Percentiles rank a stretch among this genome's conserved stretches.
Conservation (phyloP, 1,140 invertebrate genomes). For the Epicauta chinensis region DNA sequence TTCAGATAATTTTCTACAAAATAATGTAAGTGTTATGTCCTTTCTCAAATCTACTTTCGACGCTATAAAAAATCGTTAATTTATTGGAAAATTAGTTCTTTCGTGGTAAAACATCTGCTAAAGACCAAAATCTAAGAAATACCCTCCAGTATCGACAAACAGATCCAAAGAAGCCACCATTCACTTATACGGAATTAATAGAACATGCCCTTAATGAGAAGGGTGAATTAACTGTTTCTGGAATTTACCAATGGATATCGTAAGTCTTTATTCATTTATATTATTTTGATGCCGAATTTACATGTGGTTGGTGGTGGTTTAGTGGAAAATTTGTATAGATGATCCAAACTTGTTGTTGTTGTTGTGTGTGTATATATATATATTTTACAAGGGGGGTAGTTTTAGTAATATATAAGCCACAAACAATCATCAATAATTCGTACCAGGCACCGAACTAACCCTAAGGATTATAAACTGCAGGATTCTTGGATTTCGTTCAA, state of each 20-base stretch:
- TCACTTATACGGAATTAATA: slow-evolving; percentile 82
- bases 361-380: too few relatives aligned
- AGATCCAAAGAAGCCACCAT: slow-evolving; percentile 67
- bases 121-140: too few relatives aligned
- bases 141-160: slow-evolving; percentile 2
- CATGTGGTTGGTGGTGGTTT: slow-evolving; percentile 16
- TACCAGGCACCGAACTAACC: slow-evolving; percentile 17
- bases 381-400: too few relatives aligned
- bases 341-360: slow-evolving; percentile 8
- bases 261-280: slow-evolving; percentile 53
- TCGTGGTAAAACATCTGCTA: too few relatives aligned
- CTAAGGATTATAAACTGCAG: too few relatives aligned
- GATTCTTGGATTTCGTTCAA: slow-evolving; percentile 3
- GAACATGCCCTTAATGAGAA: slow-evolving; percentile 76
- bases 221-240: slow-evolving; percentile 80
- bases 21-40: too few relatives aligned
- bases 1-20: too few relatives aligned
- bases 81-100: too few relatives aligned
- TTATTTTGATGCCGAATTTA: slow-evolving; percentile 6
- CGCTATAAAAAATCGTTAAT: too few relatives aligned
- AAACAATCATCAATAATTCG: slow-evolving; percentile 21
- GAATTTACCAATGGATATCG: slow-evolving; percentile 89
- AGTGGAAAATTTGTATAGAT: slow-evolving; percentile 23
- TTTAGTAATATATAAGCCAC: slow-evolving; percentile 17
- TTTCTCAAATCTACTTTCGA: too few relatives aligned